Conservation (phyloP, 2,888 invertebrate species). For the Mellilla xanthometata region DNA sequence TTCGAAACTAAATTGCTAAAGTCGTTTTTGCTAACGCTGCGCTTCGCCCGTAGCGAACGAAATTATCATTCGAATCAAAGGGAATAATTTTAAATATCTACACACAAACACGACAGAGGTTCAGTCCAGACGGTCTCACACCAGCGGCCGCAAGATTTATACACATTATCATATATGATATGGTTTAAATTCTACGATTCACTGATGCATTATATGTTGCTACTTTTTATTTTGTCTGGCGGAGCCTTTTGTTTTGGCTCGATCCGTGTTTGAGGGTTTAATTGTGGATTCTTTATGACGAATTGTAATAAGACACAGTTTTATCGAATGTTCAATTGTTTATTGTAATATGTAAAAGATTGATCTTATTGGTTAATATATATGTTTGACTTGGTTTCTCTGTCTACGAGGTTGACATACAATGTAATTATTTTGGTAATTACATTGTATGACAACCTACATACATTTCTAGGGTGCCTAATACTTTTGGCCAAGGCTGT, state of each 20-base stretch:
- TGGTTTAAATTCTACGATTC: slow-evolving; percentile 61
- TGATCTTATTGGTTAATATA: too few species aligned
- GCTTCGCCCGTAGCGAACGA: slow-evolving; percentile 55
- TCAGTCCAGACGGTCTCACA: slow-evolving; percentile 68
- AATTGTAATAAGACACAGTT: slow-evolving; percentile 25
- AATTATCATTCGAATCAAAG: slow-evolving; percentile 82
- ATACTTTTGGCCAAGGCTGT: too few species aligned
- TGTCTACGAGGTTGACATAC: too few species aligned
- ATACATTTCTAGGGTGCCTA: too few species aligned
- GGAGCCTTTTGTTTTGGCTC: slow-evolving; percentile 62
- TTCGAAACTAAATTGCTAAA: background rate
- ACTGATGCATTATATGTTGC: slow-evolving; percentile 70
- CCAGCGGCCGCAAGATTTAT: slow-evolving; percentile 72
- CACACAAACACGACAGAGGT: slow-evolving; percentile 58
- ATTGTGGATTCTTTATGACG: slow-evolving; percentile 37
- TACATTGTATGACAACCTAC: too few species aligned
- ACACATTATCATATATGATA: slow-evolving; percentile 37
- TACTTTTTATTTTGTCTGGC: slow-evolving; percentile 66
- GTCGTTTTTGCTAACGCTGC: slow-evolving; percentile 60
- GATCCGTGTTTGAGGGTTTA: slow-evolving; percentile 55
- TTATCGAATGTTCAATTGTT: slow-evolving; percentile 14
- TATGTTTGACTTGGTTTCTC: too few species aligned
- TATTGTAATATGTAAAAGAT: too few species aligned
- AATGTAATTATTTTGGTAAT: too few species aligned
- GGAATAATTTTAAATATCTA: slow-evolving; percentile 81